phyloP scores from a whole-genome alignment of 1,140 invertebrate genomes.

The Apis mellifera region DNA sequence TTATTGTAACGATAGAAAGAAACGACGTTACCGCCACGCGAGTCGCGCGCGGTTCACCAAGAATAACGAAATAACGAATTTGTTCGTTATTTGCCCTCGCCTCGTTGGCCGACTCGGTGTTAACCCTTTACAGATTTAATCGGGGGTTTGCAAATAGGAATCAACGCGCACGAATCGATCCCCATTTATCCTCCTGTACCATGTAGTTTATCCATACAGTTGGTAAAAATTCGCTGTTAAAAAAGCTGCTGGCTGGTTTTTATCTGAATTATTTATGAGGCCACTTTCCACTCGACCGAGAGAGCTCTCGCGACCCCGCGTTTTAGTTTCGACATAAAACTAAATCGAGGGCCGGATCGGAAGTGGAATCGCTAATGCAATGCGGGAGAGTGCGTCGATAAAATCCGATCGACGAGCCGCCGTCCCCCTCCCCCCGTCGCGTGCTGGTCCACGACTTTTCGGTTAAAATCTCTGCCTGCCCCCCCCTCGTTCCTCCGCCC shows the following conservation, averaged over 20 bases:
- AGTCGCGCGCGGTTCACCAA: not conserved
- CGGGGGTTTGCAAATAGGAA: too few relatives aligned
- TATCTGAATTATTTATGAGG: not conserved
- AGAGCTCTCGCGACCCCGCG: not conserved
- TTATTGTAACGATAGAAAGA: constrained; percentile 30
- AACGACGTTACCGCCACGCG: not conserved
- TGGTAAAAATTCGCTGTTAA: too few relatives aligned
- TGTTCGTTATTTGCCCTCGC: not conserved
- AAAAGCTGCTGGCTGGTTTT: not conserved
- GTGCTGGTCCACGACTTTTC: constrained; percentile 8
- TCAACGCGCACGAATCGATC: too few relatives aligned
- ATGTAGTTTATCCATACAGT: too few relatives aligned
- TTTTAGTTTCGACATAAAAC: not conserved
- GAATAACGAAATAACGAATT: not conserved
- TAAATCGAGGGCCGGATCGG: not conserved
- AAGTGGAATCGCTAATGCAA: not conserved
- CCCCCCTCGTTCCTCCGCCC: not conserved
- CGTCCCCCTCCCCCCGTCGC: not conserved
- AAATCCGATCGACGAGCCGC: not conserved
- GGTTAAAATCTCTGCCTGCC: constrained; percentile 34
- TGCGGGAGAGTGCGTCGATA: not conserved
- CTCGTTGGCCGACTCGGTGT: not conserved
- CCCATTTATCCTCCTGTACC: too few relatives aligned
- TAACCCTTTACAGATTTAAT: not conserved
- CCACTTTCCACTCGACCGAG: too few relatives aligned